A percentile compares a stretch with the other conserved stretches of the same genome.
Evolutionary conservation across 2,888 invertebrate genomes (phyloP).

Genomic region (Troides aeacus): DNA sequence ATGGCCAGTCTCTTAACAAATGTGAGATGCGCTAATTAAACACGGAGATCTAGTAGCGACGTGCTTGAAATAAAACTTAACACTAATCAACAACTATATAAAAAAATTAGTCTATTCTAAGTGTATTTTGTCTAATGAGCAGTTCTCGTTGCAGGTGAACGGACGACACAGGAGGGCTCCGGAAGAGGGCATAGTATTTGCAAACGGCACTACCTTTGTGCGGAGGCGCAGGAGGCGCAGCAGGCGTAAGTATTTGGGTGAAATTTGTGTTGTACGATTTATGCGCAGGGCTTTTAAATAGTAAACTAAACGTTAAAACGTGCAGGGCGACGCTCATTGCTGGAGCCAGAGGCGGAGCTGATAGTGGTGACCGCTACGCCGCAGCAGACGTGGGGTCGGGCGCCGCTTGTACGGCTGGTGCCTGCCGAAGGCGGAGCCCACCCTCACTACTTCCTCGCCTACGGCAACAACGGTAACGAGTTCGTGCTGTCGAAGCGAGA

Average conservation of each 20-base stretch:
- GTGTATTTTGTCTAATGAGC: too few species aligned
- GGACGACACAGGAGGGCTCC: conserved; percentile 67
- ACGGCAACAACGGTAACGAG: conserved; percentile 54
- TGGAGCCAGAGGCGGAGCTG: conserved; percentile 65
- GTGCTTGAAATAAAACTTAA: too few species aligned
- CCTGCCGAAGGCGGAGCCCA: conserved; percentile 60
- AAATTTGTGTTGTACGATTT: too few species aligned
- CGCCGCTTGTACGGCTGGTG: conserved; percentile 60
- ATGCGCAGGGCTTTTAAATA: neutral
- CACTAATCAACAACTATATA: too few species aligned
- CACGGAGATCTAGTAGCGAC: too few species aligned
- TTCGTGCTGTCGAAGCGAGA: conserved; percentile 64
- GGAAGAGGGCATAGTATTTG: conserved; percentile 67
- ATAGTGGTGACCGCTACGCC: conserved; percentile 57
- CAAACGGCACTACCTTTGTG: conserved; percentile 68
- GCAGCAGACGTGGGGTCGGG: conserved; percentile 65
- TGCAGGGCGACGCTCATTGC: conserved; percentile 63
- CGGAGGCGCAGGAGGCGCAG: conserved; percentile 63
- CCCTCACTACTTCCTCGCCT: conserved; percentile 66
- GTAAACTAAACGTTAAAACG: neutral
- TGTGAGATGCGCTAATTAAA: too few species aligned
- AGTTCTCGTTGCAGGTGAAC: conserved; percentile 52
- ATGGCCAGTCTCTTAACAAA: neutral
- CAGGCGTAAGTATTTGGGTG: conserved; percentile 52
- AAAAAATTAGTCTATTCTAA: too few species aligned